Evolutionary conservation across 2,113 vertebrate species (phyloP), one percentile per base, ranked within the genome.

Genomic region (Amblyornis subalaris): DNA sequence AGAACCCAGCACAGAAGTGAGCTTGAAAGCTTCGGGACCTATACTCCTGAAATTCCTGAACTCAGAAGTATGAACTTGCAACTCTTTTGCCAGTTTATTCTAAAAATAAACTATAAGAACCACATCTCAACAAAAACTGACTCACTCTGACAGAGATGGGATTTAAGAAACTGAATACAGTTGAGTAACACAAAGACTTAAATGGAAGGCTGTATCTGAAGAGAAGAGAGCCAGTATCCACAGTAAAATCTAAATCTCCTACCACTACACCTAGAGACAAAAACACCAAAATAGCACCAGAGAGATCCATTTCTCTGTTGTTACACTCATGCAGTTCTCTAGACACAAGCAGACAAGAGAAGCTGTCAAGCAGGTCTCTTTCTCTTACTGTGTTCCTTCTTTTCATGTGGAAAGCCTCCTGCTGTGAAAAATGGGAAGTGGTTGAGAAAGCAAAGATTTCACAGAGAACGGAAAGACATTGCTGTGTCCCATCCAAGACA

Each of bases 81-180:
- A 11, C 7, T 69, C 22, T 64, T 91, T 40, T 24, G 40, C 22
- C n/a, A 51, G 20, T 23, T 69, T n/a, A 67, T 28, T 45, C 26
- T 31, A 14, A 76, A 33, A 85, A 60, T 8, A 85, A 64, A 67
- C 14, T 0, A 72, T 38, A 17, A 79, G 58, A 24, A 83, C 1
- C 28, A 31, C 44, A 12, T 60, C 40, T 73, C 71, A 69, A 14
- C 40, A 79, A 85, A 89, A 84, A 58, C 10, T 26, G 35, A n/a
- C n/a, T 64, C 9, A 0, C 11, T 60, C 38, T 55, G n/a, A 72
- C 16, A 75, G 7, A 55, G 3, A 53, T 2, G 10, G 5, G 8
- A 71, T 18, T 85, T 60, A 60, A 45, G 48, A 75, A 79, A 81
- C 13, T 62, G 47, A 67, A 53, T 79, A 85, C 53, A 82, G 7